phyloP scores from a whole-genome alignment of 1,140 invertebrate species.

The Cylas formicarius region DNA sequence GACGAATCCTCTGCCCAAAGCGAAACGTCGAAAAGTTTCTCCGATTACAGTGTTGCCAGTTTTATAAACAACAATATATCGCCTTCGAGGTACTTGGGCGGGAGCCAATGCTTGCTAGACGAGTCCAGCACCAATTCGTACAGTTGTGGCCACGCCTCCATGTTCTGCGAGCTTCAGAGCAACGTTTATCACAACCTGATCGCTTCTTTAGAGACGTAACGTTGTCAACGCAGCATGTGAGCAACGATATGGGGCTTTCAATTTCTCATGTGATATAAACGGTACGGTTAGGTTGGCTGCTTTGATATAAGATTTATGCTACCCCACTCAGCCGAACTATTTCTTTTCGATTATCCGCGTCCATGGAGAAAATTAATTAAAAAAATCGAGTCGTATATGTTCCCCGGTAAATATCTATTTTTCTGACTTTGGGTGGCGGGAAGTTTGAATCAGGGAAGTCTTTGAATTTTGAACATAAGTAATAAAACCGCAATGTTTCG shows the following conservation, averaged over 20 bases:
- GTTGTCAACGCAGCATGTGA: constrained; percentile 2
- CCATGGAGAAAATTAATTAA: no score
- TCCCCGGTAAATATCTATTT: no score
- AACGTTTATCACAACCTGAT: constrained; percentile 54
- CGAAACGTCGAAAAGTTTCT: constrained; percentile 9
- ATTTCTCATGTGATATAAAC: constrained; percentile 22
- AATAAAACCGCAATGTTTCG: no score
- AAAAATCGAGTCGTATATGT: no score
- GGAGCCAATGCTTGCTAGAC: constrained; percentile 23
- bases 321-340: no score
- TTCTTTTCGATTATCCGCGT: no score
- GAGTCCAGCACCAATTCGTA: constrained; percentile 36
- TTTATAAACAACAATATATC: constrained; percentile 32
- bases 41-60: constrained; percentile 17
- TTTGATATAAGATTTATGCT: no score
- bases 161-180: constrained; percentile 52
- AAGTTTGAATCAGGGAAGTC: no score
- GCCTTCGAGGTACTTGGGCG: constrained; percentile 16
- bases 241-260: constrained; percentile 14
- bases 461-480: no score
- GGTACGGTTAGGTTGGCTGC: no score
- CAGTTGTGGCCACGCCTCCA: constrained; percentile 51
- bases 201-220: constrained; percentile 52
- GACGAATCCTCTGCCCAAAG: constrained; percentile 15
- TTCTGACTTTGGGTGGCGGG: no score